Evolutionary conservation across 2,113 vertebrate genomes (phyloP), one percentile per base, ranked within the genome.

Genomic region (Pogona vitticeps): DNA sequence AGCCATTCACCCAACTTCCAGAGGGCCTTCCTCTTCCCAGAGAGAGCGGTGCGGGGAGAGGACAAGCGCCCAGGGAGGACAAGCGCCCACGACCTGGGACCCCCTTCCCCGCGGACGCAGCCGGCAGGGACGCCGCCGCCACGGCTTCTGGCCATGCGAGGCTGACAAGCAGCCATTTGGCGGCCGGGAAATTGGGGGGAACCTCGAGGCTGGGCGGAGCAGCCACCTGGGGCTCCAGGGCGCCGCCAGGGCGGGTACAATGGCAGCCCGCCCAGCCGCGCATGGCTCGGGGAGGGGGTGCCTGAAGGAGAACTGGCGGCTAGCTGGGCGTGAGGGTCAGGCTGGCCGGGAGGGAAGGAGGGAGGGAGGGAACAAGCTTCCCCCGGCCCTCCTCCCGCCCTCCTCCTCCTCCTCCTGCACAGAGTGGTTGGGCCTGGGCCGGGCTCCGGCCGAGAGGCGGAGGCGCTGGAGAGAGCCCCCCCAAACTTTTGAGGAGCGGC

Each of bases 401-500:
- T 52, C 42, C 70, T 70, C 80, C 46, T 36, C n/a, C n/a, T 42
- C 75, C 61, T 36, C 52, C 68, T 21, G 63, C 77, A 26, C 68
- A 26, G 28, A 46, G 68, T 33, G 56, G 73, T 85, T 88, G 88
- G 38, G 72, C 21, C 33, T 78, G 88, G 86, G 40, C 56, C 72
- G 42, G 83, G 7, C 36, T 71, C 28, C 20, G 70, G 67, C 83
- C 82, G 71, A 88, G 59, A 59, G 21, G 26, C 10, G 75, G 65
- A 26, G 20, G 81, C 86, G 52, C 63, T 8, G 87, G 94, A 93
- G 93, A 92, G 91, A 92, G 90, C 91, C 65, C 68, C 76, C 2
- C 26, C n/a, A n/a, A 83, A 93, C 80, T 71, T 91, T 85, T 58
- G 84, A 90, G 92, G 95, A 90, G 93, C 88, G 91, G 86, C 84